Evolutionary conservation across 2,797 vertebrate species (phyloP).

Genomic region (Cephalopachus bancanus): DNA sequence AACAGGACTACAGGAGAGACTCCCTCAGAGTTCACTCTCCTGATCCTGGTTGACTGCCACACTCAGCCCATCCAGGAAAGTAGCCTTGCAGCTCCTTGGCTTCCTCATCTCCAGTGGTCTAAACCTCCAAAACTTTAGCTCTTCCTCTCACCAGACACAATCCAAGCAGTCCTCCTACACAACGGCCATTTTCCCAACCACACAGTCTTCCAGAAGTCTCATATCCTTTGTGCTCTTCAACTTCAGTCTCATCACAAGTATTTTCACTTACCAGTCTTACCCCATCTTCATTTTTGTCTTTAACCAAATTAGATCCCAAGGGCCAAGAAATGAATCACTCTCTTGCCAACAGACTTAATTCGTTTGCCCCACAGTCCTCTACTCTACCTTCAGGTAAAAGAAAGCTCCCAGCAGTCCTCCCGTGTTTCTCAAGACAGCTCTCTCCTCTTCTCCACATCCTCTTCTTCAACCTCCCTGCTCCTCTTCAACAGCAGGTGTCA

Average conservation of each 20-base stretch:
- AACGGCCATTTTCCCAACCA: not conserved
- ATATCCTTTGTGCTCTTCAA: not conserved
- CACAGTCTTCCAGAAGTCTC: not conserved
- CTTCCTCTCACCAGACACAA: not conserved
- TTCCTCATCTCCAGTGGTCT: not conserved
- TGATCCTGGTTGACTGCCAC: not conserved
- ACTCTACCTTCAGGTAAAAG: not conserved
- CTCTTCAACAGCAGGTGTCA: not conserved
- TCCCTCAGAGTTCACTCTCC: not conserved
- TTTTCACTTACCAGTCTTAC: not conserved
- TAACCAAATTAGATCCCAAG: not conserved
- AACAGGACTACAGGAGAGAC: not conserved
- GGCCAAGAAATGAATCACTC: not conserved
- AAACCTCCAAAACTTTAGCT: not conserved
- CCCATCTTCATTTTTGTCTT: not conserved
- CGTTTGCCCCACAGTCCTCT: not conserved
- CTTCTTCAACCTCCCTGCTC: not conserved
- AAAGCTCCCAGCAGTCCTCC: not conserved
- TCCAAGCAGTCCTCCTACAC: not conserved
- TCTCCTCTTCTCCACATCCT: not conserved
- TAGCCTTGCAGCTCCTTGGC: not conserved
- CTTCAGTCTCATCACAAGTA: not conserved
- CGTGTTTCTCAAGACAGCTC: not conserved
- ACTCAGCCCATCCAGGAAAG: not conserved
- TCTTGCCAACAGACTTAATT: not conserved